A percentile compares a stretch with the other conserved stretches of the same genome.
phyloP scores from a whole-genome alignment of 1,140 invertebrate genomes.

The Chrysomallon squamiferum region DNA sequence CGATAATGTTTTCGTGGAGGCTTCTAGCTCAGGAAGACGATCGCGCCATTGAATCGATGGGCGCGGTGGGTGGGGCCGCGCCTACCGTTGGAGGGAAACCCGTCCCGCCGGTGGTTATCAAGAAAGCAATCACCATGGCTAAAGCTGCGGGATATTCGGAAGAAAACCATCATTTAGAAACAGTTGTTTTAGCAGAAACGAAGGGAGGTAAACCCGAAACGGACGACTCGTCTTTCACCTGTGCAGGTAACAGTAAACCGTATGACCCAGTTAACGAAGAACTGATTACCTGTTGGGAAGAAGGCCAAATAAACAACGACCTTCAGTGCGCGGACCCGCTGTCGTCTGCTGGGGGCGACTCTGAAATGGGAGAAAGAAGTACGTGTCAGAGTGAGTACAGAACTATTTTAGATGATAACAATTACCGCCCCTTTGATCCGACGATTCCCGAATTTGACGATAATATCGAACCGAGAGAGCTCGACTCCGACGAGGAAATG shows the following conservation, averaged over 20 bases:
- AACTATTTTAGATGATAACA: constrained; percentile 12
- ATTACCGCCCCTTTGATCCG: constrained; percentile 2
- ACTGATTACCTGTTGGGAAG: constrained; percentile 2
- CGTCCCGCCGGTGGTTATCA: not conserved
- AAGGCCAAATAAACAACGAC: not conserved
- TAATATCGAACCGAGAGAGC: constrained; percentile 16
- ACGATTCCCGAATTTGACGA: constrained; percentile 15
- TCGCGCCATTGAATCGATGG: not conserved
- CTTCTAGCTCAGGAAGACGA: constrained; percentile 46
- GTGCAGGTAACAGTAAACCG: not conserved
- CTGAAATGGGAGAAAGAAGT: not conserved
- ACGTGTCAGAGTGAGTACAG: constrained; percentile 8
- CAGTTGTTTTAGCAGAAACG: not conserved
- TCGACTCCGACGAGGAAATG: constrained; percentile 36
- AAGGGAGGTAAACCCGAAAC: not conserved
- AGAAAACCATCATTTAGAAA: not conserved
- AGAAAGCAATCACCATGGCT: constrained; percentile 21
- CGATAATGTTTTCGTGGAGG: constrained; percentile 59
- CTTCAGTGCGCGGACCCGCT: not conserved
- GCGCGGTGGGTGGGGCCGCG: not conserved
- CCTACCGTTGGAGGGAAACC: not conserved
- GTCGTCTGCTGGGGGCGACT: not conserved
- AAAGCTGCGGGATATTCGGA: constrained; percentile 16
- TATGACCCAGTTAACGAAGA: not conserved
- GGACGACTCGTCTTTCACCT: not conserved